phyloP scores from a whole-genome alignment of 2,888 invertebrate genomes.

The Agrotis segetum region DNA sequence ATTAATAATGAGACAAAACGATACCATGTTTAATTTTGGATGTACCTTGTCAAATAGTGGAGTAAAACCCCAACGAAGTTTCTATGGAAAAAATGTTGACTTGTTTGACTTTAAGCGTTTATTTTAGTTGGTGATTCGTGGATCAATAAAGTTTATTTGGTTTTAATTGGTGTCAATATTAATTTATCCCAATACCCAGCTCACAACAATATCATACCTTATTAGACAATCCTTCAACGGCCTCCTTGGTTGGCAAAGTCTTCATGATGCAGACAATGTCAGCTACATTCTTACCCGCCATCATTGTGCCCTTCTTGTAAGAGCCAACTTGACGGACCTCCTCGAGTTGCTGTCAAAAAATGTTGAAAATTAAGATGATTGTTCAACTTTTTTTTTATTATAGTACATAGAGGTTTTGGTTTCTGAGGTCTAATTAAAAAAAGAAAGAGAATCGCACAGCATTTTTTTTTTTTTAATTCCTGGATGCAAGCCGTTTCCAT shows the following conservation, averaged over 20 bases:
- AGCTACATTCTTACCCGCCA: conserved; percentile 98
- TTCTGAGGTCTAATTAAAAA: conserved; percentile 8
- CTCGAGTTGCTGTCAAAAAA: conserved; percentile 81
- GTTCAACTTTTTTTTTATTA: neutral
- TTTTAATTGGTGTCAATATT: too few relatives aligned
- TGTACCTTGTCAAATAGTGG: too few relatives aligned
- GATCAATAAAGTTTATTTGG: too few relatives aligned
- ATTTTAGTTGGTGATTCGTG: too few relatives aligned
- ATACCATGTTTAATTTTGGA: too few relatives aligned
- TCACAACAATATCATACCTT: conserved; percentile 89
- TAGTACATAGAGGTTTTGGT: conserved; percentile 1
- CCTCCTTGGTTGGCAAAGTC: conserved; percentile 98
- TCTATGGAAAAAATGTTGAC: too few relatives aligned
- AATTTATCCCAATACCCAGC: too few relatives aligned
- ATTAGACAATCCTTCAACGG: conserved; percentile 97
- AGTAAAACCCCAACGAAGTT: too few relatives aligned
- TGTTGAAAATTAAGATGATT: neutral
- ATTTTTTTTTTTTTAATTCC: too few relatives aligned
- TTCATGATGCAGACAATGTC: conserved; percentile 99
- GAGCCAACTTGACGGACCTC: conserved; percentile 99
- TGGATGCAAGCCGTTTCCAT: too few relatives aligned
- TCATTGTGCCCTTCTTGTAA: conserved; percentile 99
- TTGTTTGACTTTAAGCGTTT: too few relatives aligned
- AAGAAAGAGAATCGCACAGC: neutral
- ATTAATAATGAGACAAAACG: too few relatives aligned